Evolutionary conservation across 2,888 invertebrate species (phyloP).

Genomic region (Sepioteuthis lessoniana): DNA sequence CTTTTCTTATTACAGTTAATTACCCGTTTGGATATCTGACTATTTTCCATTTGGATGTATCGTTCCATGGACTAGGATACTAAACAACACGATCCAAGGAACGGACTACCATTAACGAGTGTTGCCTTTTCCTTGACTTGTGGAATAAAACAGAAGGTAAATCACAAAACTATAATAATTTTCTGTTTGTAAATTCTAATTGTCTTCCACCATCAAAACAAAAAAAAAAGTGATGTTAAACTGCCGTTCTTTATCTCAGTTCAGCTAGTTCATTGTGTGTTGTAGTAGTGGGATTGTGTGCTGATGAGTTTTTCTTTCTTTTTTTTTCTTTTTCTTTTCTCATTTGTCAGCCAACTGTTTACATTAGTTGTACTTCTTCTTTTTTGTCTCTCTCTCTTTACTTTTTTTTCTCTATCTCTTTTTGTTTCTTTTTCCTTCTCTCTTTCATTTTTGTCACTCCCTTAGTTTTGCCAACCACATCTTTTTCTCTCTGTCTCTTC

Average conservation of each 20-base stretch:
- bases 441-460: too few species aligned
- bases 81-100: background rate
- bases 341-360: too few species aligned
- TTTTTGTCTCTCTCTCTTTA: too few species aligned
- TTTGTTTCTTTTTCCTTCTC: background rate
- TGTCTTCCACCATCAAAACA: background rate
- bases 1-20: background rate
- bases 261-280: background rate
- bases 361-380: too few species aligned
- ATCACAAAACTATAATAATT: background rate
- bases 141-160: background rate
- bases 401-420: background rate
- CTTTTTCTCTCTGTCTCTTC: background rate
- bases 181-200: background rate
- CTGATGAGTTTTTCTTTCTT: too few species aligned
- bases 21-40: conserved; percentile 9
- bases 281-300: too few species aligned
- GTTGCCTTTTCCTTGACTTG: background rate
- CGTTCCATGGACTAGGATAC: background rate
- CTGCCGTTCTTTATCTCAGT: too few species aligned
- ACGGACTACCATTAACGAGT: background rate
- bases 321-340: too few species aligned
- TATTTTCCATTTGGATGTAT: background rate
- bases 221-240: background rate
- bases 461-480: too few species aligned